Base-by-base conservation (phyloP, 2,113 vertebrate species). In the Hippocampus barbouri region DNA sequence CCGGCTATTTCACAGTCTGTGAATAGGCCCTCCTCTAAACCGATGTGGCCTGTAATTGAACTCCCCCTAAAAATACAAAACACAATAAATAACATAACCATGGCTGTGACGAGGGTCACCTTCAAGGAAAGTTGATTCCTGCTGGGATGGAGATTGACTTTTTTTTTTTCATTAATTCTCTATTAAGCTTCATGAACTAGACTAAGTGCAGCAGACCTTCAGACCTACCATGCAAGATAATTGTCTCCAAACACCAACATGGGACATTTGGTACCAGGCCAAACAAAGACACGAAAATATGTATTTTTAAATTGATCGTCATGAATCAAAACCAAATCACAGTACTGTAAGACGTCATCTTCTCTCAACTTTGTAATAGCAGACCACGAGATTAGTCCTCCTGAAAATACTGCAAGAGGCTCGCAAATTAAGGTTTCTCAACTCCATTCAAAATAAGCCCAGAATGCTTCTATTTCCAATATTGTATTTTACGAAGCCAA, bases 1-100 rank as follows among this genome's bases (percentile, higher is more conserved):
- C 76, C 23, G 68, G 75, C 79, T 88, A 74, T 89, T 91, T 90
- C 87, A 85, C 77, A 88, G 87, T 89, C 88, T 59, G 64, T 0
- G 20, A 82, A 84, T 85, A 79, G 75, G 74, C 77, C 67, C 80
- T 66, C 74, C 67, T 68, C 74, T 74, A 79, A 84, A 83, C 79
- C 84, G 85, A 88, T 86, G 83, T 80, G 51, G 73, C 77, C 79
- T 76, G 60, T 82, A 85, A 84, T 68, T 73, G 71, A 81, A 79
- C 75, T 18, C 59, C 59, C 27, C 27, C 27, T 38, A 82, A 82
- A 83, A 81, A 74, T 57, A 73, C 72, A 45, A 16, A 66, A 47
- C 62, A 66, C 41, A 8, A 61, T 30, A 34, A 61, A 86, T 84
- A 87, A 72, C 83, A 86, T 87, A 90, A 87, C 88, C 82, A 88